phyloP scores from a whole-genome alignment of 2,888 invertebrate species.

The Drosophila lutescens region DNA sequence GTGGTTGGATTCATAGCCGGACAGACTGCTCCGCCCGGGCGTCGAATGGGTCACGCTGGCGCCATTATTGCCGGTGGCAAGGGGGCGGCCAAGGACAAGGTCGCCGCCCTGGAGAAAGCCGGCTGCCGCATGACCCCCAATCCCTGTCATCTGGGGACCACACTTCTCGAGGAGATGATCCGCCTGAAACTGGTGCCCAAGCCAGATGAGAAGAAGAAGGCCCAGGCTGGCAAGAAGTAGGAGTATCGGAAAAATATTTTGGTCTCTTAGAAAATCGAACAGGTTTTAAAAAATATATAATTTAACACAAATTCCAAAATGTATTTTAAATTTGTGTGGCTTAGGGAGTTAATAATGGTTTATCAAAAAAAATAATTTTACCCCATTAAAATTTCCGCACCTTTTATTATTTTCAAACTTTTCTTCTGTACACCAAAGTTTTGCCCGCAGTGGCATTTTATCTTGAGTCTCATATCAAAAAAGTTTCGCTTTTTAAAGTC shows the following conservation, averaged over 20 bases:
- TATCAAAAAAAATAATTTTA: no score
- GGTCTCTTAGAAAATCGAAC: neutral
- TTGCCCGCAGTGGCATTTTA: slow-evolving; percentile 54
- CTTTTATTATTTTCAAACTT: neutral
- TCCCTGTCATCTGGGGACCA: slow-evolving; percentile 95
- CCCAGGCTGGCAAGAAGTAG: neutral
- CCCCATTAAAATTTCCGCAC: neutral
- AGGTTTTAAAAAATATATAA: no score
- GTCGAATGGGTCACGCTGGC: slow-evolving; percentile 99
- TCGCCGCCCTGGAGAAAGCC: slow-evolving; percentile 95
- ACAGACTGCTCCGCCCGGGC: slow-evolving; percentile 97
- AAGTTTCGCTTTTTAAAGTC: slow-evolving; percentile 42
- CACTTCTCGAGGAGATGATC: slow-evolving; percentile 94
- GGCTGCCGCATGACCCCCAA: slow-evolving; percentile 96
- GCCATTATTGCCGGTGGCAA: slow-evolving; percentile 99
- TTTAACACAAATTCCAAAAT: no score
- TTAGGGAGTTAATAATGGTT: no score
- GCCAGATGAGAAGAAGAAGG: neutral
- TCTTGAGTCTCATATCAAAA: slow-evolving; percentile 62
- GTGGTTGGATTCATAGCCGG: slow-evolving; percentile 99
- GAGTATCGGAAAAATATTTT: no score
- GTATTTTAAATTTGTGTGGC: no score
- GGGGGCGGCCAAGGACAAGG: slow-evolving; percentile 98
- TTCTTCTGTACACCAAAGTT: slow-evolving; percentile 41
- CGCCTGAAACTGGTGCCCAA: slow-evolving; percentile 86